Percentiles rank a stretch among this genome's conserved stretches.
Conservation (phyloP, 1,140 invertebrate species). For the Zaprionus ghesquierei region DNA sequence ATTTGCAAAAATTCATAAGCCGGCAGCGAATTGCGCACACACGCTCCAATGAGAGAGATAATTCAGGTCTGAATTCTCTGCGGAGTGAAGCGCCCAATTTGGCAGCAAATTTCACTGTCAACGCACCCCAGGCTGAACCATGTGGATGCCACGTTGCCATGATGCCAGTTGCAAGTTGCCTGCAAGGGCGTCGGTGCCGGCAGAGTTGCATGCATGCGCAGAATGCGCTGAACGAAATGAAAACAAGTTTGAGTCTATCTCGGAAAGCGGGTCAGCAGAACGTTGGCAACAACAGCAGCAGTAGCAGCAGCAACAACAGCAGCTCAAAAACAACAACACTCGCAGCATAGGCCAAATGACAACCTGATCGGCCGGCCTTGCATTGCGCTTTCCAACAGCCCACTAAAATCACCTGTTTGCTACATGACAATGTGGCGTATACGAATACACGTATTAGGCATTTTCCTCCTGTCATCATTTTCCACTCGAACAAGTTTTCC, state of each 20-base stretch:
- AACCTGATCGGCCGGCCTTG: conserved; percentile 63
- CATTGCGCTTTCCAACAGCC: conserved; percentile 55
- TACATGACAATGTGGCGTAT: conserved; percentile 36
- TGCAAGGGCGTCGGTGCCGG: conserved; percentile 56
- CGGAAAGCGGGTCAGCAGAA: conserved; percentile 73
- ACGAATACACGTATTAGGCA: conserved; percentile 29
- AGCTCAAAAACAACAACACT: neutral
- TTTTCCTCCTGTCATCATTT: conserved; percentile 53
- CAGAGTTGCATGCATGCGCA: conserved; percentile 37
- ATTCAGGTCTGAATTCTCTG: conserved; percentile 26
- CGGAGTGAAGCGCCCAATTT: conserved; percentile 55
- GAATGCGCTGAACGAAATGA: conserved; percentile 66
- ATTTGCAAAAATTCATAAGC: conserved; percentile 78
- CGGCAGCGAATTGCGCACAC: conserved; percentile 50
- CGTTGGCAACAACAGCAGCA: conserved; percentile 46
- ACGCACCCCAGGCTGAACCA: conserved; percentile 39
- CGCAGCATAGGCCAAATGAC: conserved; percentile 15
- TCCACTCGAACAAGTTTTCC: conserved; percentile 71
- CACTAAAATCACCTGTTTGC: conserved; percentile 37
- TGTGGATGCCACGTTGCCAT: conserved; percentile 17
- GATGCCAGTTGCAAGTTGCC: conserved; percentile 23
- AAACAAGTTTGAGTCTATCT: conserved; percentile 61
- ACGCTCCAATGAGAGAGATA: conserved; percentile 52
- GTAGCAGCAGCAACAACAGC: neutral
- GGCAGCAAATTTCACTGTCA: conserved; percentile 70